Evolutionary conservation across 2,113 vertebrate species (phyloP).

Genomic region (Nothocercus nigrocapillus): DNA sequence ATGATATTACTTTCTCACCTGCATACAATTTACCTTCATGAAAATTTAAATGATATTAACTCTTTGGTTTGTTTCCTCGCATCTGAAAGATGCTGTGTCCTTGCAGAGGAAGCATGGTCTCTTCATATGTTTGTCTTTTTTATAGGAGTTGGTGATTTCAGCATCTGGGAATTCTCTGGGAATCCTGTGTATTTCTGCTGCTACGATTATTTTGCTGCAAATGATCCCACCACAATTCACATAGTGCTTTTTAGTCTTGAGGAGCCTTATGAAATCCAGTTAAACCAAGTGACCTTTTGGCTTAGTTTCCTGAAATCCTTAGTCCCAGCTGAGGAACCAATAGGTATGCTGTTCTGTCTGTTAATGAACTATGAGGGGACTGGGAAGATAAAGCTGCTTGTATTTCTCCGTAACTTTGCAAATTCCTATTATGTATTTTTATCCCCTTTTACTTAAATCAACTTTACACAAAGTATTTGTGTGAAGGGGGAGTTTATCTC

Average conservation of each 20-base stretch:
- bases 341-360: conserved; percentile 77
- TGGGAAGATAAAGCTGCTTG: neutral
- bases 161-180: conserved; percentile 97
- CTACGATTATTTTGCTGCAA: conserved; percentile 96
- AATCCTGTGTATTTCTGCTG: conserved; percentile 96
- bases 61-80: neutral
- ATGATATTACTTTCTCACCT: neutral
- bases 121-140: neutral
- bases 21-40: neutral
- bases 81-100: neutral
- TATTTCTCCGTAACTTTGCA: neutral
- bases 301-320: conserved; percentile 94
- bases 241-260: conserved; percentile 93
- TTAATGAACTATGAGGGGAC: neutral
- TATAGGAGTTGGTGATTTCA: conserved; percentile 95
- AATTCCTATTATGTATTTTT: neutral
- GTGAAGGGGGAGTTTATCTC: neutral
- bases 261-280: conserved; percentile 94
- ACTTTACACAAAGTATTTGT: neutral
- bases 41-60: neutral
- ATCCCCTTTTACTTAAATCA: neutral
- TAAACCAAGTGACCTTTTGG: conserved; percentile 97
- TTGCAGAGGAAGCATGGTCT: neutral
- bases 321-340: conserved; percentile 87
- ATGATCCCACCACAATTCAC: conserved; percentile 91